phyloP scores from a whole-genome alignment of 2,113 vertebrate genomes.

The Neomonachus schauinslandi region DNA sequence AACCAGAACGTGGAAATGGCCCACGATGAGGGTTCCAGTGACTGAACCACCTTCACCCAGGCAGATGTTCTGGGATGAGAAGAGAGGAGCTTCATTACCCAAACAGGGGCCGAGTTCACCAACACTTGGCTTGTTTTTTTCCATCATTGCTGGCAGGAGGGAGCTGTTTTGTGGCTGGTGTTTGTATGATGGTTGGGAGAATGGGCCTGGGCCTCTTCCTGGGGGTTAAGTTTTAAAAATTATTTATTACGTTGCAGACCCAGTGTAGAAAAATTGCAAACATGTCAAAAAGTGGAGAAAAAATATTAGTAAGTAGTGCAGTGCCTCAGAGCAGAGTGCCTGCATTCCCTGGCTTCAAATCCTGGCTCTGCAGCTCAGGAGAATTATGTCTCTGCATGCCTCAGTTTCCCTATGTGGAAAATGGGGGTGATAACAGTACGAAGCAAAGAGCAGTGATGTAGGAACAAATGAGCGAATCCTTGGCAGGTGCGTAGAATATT shows the following conservation, averaged over 20 bases:
- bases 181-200: conserved; percentile 1
- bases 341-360: background rate
- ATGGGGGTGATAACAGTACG: background rate
- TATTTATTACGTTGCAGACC: background rate
- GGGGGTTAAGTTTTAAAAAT: background rate
- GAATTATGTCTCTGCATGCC: background rate
- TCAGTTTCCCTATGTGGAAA: background rate
- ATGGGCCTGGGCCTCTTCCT: background rate
- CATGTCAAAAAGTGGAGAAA: background rate
- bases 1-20: background rate
- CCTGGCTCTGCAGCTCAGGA: background rate
- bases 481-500: background rate
- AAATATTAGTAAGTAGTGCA: background rate
- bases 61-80: background rate
- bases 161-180: background rate
- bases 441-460: background rate
- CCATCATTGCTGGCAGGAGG: too few relatives aligned
- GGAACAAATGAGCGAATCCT: background rate
- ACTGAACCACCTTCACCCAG: background rate
- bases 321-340: background rate
- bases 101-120: background rate
- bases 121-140: background rate
- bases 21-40: background rate
- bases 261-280: background rate
- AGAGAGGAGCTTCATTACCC: background rate